Conservation (phyloP, 2,888 invertebrate species). For the Calliphora vomitoria region DNA sequence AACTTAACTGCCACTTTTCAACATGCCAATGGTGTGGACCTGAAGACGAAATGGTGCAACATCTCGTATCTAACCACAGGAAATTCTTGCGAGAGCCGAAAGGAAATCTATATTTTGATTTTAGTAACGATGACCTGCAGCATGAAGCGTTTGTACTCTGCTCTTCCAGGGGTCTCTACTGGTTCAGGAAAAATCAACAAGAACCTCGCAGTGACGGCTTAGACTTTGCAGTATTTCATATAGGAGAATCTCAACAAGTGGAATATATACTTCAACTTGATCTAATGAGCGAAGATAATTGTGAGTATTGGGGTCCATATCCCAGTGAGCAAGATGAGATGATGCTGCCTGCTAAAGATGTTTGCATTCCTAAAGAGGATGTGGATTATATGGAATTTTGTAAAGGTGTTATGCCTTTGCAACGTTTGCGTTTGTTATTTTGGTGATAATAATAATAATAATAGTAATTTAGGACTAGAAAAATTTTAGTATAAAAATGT, state of each 20-base stretch:
- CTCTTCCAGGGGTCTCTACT: conserved; percentile 74
- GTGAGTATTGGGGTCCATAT: conserved; percentile 71
- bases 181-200: conserved; percentile 70
- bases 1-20: conserved; percentile 71
- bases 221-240: conserved; percentile 75
- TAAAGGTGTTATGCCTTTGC: no score
- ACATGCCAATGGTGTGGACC: conserved; percentile 74
- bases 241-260: conserved; percentile 74
- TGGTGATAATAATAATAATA: no score
- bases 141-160: conserved; percentile 73
- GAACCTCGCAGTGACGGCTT: conserved; percentile 29
- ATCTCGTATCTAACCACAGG: conserved; percentile 74
- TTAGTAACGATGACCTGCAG: conserved; percentile 68
- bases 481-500: no score
- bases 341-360: neutral
- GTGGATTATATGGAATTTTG: neutral
- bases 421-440: no score
- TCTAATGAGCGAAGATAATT: conserved; percentile 62
- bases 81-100: conserved; percentile 72
- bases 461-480: no score
- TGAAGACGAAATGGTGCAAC: conserved; percentile 74
- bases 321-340: conserved; percentile 12
- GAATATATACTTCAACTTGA: conserved; percentile 75
- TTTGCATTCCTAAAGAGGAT: conserved; percentile 52
- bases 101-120: conserved; percentile 38